Evolutionary conservation across 2,797 vertebrate species (phyloP).

Genomic region (Malacoctenus gilli): DNA sequence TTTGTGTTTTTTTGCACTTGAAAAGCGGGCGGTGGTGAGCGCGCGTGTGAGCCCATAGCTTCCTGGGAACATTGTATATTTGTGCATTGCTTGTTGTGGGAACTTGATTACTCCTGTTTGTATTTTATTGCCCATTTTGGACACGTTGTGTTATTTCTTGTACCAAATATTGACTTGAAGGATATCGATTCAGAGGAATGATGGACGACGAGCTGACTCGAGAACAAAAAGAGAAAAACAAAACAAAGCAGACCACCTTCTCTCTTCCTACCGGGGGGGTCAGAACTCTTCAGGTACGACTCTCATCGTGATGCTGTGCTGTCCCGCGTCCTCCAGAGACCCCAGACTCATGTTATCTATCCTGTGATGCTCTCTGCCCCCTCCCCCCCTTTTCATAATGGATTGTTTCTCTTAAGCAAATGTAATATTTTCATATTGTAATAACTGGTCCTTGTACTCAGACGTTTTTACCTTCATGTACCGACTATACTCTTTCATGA

Average conservation of each 20-base stretch:
- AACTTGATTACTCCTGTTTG: constrained; percentile 63
- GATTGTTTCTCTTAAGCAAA: constrained; percentile 68
- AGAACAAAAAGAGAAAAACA: constrained; percentile 36
- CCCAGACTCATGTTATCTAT: constrained; percentile 52
- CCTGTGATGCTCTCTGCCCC: constrained; percentile 59
- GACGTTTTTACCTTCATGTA: constrained; percentile 71
- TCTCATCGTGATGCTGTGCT: constrained; percentile 63
- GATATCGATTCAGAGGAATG: constrained; percentile 38
- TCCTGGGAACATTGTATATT: constrained; percentile 64
- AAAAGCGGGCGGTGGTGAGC: constrained; percentile 51
- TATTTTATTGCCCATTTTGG: constrained; percentile 55
- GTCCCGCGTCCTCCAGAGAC: constrained; percentile 59
- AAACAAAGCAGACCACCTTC: constrained; percentile 59
- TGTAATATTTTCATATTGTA: constrained; percentile 82
- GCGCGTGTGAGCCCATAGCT: constrained; percentile 58
- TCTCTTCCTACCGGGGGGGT: constrained; percentile 48
- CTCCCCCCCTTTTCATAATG: constrained; percentile 59
- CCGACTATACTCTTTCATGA: constrained; percentile 66
- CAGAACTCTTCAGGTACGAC: constrained; percentile 74
- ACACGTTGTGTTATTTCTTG: constrained; percentile 66
- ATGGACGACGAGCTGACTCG: constrained; percentile 24
- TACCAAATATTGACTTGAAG: constrained; percentile 72
- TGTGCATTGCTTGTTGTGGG: constrained; percentile 68
- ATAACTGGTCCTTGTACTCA: constrained; percentile 69
- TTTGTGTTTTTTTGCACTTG: constrained; percentile 67